A percentile compares a stretch with the other conserved stretches of the same genome.
Conservation (phyloP, 2,888 invertebrate species). For the Lysandra bellargus region DNA sequence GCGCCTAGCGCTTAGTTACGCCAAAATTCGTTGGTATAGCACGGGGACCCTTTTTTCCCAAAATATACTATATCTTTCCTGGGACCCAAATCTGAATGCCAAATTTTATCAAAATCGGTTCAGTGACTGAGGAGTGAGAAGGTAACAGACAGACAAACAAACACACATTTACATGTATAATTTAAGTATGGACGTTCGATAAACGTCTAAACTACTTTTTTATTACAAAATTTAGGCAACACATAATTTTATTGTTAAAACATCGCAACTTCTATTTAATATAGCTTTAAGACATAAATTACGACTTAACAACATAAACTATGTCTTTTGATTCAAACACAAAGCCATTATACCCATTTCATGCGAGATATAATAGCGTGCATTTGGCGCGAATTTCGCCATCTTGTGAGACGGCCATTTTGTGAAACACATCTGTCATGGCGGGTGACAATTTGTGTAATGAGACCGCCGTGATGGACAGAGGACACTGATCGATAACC, state of each 20-base stretch:
- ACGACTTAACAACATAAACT: slow-evolving; percentile 4
- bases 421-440: slow-evolving; percentile 26
- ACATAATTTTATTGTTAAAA: background rate
- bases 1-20: no score
- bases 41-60: no score
- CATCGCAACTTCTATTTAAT: background rate
- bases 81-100: no score
- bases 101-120: no score
- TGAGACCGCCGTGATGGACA: slow-evolving; percentile 18
- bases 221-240: background rate
- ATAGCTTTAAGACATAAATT: background rate
- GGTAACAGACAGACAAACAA: no score
- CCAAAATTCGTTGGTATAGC: no score
- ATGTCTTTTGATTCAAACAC: slow-evolving; percentile 12
- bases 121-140: no score
- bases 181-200: no score
- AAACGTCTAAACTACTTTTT: no score
- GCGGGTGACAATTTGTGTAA: slow-evolving; percentile 23
- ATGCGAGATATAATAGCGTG: slow-evolving; percentile 1
- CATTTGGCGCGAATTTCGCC: background rate
- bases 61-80: no score
- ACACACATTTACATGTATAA: no score
- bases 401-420: slow-evolving; percentile 6
- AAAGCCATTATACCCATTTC: slow-evolving; percentile 10
- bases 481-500: slow-evolving; percentile 7